These are phyloP conservation scores for Stratiomys singularior DNA, from an alignment of 2,888 invertebrate genomes.

Conservation along the genomic window DNA sequence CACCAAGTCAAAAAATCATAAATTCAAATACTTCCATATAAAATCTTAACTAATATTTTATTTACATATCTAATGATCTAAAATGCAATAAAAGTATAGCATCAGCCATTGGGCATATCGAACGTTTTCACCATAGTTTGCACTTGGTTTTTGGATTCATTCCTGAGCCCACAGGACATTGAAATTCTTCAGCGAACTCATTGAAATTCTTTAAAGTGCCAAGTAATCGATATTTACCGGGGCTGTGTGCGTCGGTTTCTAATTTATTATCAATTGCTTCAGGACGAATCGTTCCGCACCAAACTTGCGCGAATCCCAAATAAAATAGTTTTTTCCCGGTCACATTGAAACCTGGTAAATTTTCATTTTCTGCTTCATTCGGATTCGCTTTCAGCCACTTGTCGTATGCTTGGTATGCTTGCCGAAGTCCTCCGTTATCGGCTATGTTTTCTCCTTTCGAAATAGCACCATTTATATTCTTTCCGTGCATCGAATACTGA, in stretches of 20 bases:
- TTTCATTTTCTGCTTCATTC: slow-evolving; percentile 48
- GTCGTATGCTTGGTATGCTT: slow-evolving; percentile 53
- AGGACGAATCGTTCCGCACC: slow-evolving; percentile 54
- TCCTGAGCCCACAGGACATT: slow-evolving; percentile 51
- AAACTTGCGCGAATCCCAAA: slow-evolving; percentile 54
- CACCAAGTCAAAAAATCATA: too few relatives aligned
- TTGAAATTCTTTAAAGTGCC: slow-evolving; percentile 53
- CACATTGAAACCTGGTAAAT: slow-evolving; percentile 52
- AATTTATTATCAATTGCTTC: slow-evolving; percentile 53
- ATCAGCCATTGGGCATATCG: too few relatives aligned
- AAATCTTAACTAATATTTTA: too few relatives aligned
- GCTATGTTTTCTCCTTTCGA: slow-evolving; percentile 54
- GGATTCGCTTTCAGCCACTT: slow-evolving; percentile 53
- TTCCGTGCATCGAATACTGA: slow-evolving; percentile 53
- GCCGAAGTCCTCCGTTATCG: slow-evolving; percentile 55
- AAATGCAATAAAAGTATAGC: too few relatives aligned
- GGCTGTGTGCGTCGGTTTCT: slow-evolving; percentile 53
- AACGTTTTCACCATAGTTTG: slow-evolving; percentile 34
- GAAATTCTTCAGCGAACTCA: slow-evolving; percentile 53
- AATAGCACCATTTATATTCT: slow-evolving; percentile 51
- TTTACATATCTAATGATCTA: too few relatives aligned
- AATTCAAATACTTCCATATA: too few relatives aligned
- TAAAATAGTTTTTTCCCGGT: slow-evolving; percentile 55
- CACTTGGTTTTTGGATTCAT: slow-evolving; percentile 45
- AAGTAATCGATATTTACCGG: slow-evolving; percentile 54